Base-by-base conservation (phyloP, 2,113 vertebrate genomes). In the Accipiter cooperii region DNA sequence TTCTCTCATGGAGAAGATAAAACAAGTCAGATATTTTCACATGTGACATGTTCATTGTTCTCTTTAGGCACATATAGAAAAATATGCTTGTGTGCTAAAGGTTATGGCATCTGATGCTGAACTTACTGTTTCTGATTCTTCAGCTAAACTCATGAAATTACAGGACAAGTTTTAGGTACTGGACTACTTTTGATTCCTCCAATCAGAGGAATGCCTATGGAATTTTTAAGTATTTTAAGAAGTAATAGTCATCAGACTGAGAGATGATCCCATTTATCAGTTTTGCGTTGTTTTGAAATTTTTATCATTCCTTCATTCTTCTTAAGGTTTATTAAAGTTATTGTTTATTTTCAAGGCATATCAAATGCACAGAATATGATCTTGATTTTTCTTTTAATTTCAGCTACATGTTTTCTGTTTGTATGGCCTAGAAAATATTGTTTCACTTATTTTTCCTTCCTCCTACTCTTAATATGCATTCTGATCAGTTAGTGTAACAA, bases 261-360 rank as follows among this genome's bases (percentile, higher is more conserved):
- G 11, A 0, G 0, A 54, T 11, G 0, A 78, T 57, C 14, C 3
- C 8, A 34, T 78, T 70, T 44, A 44, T 46, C 7, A 15, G 4
- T 49, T 87, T 54, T 71, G 3, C 5, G 44, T 81, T 0, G 1
- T 13, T 47, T 75, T 63, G 5, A 46, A 31, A 3, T 24, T 46
- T 83, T 74, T 29, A 78, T 36, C 0, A 31, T 68, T 38, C 13
- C 9, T 74, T 65, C 6, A 2, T 38, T 49, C 15, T 49, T 46
- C 31, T 14, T 58, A 33, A 76, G 16, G 3, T 49, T 84, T 42
- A 55, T 60, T 77, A 17, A 80, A 28, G 9, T 36, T 47, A 44
- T 22, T 42, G 3, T 24, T 66, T 33, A 10, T 89, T 83, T 83
- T 65, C 34, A 42, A 57, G 5, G 13, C 3, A 1, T 28, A 36